Base-by-base conservation (phyloP, 2,113 vertebrate species). In the Canis aureus region DNA sequence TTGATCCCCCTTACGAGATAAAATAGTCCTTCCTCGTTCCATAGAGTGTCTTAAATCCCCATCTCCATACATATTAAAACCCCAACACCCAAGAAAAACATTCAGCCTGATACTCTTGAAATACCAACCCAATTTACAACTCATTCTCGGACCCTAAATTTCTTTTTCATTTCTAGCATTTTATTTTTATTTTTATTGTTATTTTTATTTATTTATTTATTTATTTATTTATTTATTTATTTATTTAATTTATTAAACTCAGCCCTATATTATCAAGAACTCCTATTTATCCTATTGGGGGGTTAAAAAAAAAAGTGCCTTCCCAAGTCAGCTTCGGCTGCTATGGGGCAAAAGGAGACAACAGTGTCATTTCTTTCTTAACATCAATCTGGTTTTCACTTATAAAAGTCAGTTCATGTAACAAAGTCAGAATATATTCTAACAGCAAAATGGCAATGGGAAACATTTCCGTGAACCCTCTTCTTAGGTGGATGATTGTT, bases 221-320 rank as follows among this genome's bases (percentile, higher is more conserved):
- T 69, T 79, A 89, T 57, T 69, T 79, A 89, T 57, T 69, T 79
- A 89, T 57, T 69, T n/a, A n/a, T n/a, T n/a, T n/a, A n/a, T n/a
- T 69, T 79, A 89, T 57, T 69, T 79, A 3, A 89, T 57, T 69
- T 79, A 89, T 57, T 69, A 73, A 60, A 53, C 15, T 5, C 20
- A 16, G 19, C 5, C 8, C 4, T 49, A 49, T 76, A 90, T 76
- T 38, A 55, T 20, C 27, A 55, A 97, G 17, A 91, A 80, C 85
- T 38, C n/a, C 35, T 53, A 13, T 15, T n/a, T 59, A 79, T 51
- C 38, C 1, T 81, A 32, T 84, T 32, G 25, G 15, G 8, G 11
- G n/a, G 6, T 35, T 62, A 20, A 84, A 32, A 59, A 69, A 20
- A 84, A 32, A 59, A 3, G 0, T 51, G 5, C 0, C 13, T 38